phyloP scores from a whole-genome alignment of 2,113 vertebrate species.

The Tonatia bakeri region DNA sequence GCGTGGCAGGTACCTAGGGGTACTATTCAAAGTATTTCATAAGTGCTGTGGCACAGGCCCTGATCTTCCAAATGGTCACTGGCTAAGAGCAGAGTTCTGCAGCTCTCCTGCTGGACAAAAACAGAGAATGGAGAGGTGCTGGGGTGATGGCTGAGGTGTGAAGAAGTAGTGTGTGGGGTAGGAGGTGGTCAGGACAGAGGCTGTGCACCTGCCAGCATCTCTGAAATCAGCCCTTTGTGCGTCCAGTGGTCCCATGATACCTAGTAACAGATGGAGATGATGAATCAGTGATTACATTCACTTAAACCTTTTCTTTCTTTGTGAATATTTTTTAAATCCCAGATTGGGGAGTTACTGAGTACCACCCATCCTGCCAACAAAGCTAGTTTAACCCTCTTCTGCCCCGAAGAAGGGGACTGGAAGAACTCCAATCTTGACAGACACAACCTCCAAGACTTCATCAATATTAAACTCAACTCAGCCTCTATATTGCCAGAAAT shows the following conservation, averaged over 20 bases:
- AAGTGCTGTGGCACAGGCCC: not conserved
- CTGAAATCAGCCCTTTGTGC: not conserved
- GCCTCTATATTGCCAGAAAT: conserved; percentile 92
- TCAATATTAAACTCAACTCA: conserved; percentile 96
- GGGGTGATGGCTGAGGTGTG: not conserved
- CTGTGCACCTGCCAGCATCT: not conserved
- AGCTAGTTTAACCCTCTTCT: conserved; percentile 94
- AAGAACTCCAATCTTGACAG: conserved; percentile 96
- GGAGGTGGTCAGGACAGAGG: not conserved
- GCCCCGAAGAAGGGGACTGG: conserved; percentile 96
- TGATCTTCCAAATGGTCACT: not conserved
- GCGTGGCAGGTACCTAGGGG: not conserved
- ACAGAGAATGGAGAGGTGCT: not conserved
- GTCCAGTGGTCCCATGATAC: not conserved
- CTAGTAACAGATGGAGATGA: not conserved
- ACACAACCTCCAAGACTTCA: conserved; percentile 98
- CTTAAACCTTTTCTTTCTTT: not conserved
- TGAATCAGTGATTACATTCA: not conserved
- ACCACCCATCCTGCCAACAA: conserved; percentile 96
- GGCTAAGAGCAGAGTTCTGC: not conserved
- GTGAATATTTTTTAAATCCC: conserved; percentile 47
- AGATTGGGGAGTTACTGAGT: conserved; percentile 97
- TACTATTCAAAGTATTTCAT: not conserved
- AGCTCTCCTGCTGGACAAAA: not conserved
- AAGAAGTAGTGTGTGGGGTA: not conserved